phyloP scores from a whole-genome alignment of 2,113 vertebrate species.

The Rhineura floridana region DNA sequence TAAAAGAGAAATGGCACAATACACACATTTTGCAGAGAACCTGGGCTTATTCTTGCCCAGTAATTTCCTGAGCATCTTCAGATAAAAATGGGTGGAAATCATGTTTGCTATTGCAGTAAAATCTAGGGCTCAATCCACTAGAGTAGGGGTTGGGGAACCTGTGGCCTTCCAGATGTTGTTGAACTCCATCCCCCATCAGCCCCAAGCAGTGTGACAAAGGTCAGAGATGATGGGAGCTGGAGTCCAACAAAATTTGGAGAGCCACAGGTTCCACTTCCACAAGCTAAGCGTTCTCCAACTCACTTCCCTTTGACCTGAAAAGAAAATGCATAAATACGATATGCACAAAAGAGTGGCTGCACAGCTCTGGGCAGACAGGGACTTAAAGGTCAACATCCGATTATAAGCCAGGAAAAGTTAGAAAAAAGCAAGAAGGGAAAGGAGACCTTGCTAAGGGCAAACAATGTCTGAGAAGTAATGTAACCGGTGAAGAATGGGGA shows the following conservation, averaged over 20 bases:
- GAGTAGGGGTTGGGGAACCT: too few species aligned
- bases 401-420: not conserved
- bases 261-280: not conserved
- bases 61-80: not conserved
- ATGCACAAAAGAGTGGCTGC: not conserved
- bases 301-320: not conserved
- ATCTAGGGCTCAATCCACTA: too few species aligned
- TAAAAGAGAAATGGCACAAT: not conserved
- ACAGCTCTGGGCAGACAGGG: not conserved
- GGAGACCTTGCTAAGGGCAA: not conserved
- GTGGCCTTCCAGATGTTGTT: too few species aligned
- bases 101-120: not conserved
- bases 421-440: not conserved
- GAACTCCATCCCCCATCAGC: too few species aligned
- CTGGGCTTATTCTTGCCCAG: not conserved
- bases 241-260: not conserved
- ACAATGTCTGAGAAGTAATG: not conserved
- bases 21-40: not conserved
- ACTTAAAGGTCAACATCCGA: not conserved
- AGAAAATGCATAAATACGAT: not conserved
- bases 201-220: too few species aligned
- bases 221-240: too few species aligned
- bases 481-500: not conserved
- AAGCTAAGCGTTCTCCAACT: too few species aligned
- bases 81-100: rapidly evolving